phyloP scores from a whole-genome alignment of 2,888 invertebrate genomes.

The Napeogenes sylphis region DNA sequence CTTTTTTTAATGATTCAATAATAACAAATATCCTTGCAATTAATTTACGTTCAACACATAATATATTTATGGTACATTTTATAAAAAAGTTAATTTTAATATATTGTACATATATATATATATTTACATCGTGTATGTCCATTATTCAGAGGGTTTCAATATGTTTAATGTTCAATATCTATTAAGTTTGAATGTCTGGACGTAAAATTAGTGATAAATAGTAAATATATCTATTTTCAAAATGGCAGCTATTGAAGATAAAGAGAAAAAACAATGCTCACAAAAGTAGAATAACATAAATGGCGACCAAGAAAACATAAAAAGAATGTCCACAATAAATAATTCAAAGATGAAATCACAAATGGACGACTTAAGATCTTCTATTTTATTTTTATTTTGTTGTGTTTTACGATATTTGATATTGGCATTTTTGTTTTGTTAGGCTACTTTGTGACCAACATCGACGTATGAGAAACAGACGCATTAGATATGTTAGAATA shows the following conservation, averaged over 20 bases:
- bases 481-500: neutral
- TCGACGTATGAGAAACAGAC: neutral
- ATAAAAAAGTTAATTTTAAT: too few relatives aligned
- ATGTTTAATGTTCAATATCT: too few relatives aligned
- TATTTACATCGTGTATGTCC: too few relatives aligned
- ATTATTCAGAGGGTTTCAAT: too few relatives aligned
- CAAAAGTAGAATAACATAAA: neutral
- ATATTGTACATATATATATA: too few relatives aligned
- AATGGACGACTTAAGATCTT: conserved; percentile 15
- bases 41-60: too few relatives aligned
- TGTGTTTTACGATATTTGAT: conserved; percentile 17
- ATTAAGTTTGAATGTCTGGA: too few relatives aligned
- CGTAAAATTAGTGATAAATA: too few relatives aligned
- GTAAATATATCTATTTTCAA: too few relatives aligned
- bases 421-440: conserved; percentile 11
- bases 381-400: conserved; percentile 23
- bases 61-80: too few relatives aligned
- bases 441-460: neutral
- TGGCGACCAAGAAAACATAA: conserved; percentile 1
- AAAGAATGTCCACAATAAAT: conserved; percentile 16
- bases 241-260: neutral
- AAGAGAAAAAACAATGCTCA: neutral
- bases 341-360: conserved; percentile 17
- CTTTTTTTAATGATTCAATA: too few relatives aligned
- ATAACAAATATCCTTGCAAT: too few relatives aligned